A percentile compares a stretch with the other conserved stretches of the same genome.
These are phyloP conservation scores for Oncorhynchus nerka DNA, from an alignment of 2,113 vertebrate species.

Conservation along the genomic window DNA sequence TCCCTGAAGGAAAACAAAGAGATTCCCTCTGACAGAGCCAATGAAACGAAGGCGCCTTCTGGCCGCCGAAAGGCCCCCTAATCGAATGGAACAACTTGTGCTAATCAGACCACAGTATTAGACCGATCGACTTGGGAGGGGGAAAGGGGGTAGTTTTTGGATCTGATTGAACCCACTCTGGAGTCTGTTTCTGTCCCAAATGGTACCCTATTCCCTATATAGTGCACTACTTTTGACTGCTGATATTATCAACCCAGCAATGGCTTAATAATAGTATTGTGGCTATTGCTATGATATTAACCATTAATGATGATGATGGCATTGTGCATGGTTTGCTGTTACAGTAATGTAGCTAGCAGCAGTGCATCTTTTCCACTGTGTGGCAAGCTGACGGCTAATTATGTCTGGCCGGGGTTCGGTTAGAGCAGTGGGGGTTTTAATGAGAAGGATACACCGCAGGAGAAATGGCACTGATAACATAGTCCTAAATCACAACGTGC, in stretches of 20 bases:
- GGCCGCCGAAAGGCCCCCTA: background rate
- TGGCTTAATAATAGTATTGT: no score
- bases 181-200: no score
- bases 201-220: no score
- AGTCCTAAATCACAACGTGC: constrained; percentile 31
- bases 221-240: no score
- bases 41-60: constrained; percentile 12
- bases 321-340: constrained; percentile 13
- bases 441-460: constrained; percentile 59
- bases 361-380: constrained; percentile 62
- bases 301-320: constrained; percentile 21
- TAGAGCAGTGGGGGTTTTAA: constrained; percentile 30
- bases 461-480: constrained; percentile 57
- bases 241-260: no score
- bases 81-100: constrained; percentile 24
- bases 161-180: no score
- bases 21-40: constrained; percentile 30
- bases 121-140: no score
- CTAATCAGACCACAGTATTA: constrained; percentile 8
- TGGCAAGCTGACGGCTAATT: constrained; percentile 32
- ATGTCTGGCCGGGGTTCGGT: constrained; percentile 16
- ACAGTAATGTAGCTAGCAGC: constrained; percentile 35
- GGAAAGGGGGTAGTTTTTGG: no score
- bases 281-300: no score
- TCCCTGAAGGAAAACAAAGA: constrained; percentile 4